These are phyloP conservation scores for Trematocara nigrifrons DNA, from an alignment of 2,113 vertebrate species.

Conservation along the genomic window DNA sequence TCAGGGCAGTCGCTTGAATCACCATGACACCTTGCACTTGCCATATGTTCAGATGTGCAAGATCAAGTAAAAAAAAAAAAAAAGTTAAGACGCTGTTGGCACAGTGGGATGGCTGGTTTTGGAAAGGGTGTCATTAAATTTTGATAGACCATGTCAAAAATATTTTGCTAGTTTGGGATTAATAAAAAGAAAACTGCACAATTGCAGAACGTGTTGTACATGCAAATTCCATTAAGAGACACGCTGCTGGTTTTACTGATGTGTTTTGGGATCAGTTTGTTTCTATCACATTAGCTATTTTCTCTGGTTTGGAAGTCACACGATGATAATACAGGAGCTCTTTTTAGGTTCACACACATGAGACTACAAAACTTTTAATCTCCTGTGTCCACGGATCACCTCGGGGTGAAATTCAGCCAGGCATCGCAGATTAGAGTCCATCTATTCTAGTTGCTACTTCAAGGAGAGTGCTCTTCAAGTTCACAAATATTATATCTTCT, in stretches of 20 bases:
- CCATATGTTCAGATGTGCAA: neutral
- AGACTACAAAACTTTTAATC: slow-evolving; percentile 30
- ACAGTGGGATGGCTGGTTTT: neutral
- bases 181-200: slow-evolving; percentile 1
- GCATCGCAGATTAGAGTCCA: slow-evolving; percentile 35
- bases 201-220: neutral
- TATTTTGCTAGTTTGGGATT: neutral
- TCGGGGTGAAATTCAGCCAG: slow-evolving; percentile 14
- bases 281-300: neutral
- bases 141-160: slow-evolving; percentile 13
- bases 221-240: slow-evolving; percentile 21
- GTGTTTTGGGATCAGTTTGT: neutral
- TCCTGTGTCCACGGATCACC: slow-evolving; percentile 15
- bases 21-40: neutral
- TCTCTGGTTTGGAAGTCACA: neutral
- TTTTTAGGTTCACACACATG: neutral
- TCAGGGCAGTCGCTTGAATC: slow-evolving; percentile 8
- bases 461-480: slow-evolving; percentile 12
- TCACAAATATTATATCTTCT: slow-evolving; percentile 37
- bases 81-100: neutral
- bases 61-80: neutral
- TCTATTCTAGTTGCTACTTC: slow-evolving; percentile 24
- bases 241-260: neutral
- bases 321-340: neutral
- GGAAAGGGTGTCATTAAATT: slow-evolving; percentile 8